Conservation (phyloP, 1,140 invertebrate genomes). For the Sycobia sp. region DNA sequence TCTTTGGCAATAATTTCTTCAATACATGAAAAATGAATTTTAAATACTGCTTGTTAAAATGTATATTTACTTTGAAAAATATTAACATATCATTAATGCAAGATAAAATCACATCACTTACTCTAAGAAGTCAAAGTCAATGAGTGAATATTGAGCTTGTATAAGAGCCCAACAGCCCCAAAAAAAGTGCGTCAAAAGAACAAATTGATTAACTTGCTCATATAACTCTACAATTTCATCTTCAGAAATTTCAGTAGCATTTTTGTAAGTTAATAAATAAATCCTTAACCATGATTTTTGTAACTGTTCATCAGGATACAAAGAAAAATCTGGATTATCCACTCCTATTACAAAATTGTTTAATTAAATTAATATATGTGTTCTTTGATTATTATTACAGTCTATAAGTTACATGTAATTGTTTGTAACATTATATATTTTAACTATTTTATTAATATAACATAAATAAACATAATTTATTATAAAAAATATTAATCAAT, state of each 20-base stretch:
- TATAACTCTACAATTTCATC: slow-evolving; percentile 74
- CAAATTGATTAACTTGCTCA: slow-evolving; percentile 79
- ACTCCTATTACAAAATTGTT: slow-evolving; percentile 63
- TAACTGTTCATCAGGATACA: slow-evolving; percentile 81
- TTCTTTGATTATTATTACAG: neutral
- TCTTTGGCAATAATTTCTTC: slow-evolving; percentile 9
- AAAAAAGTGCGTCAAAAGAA: slow-evolving; percentile 82
- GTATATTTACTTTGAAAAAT: too few relatives aligned
- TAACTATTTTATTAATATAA: neutral
- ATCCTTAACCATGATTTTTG: slow-evolving; percentile 81
- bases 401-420: neutral
- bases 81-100: too few relatives aligned
- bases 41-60: slow-evolving; percentile 7
- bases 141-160: slow-evolving; percentile 86
- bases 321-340: slow-evolving; percentile 74
- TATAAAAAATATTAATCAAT: neutral
- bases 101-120: too few relatives aligned
- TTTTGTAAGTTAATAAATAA: slow-evolving; percentile 73
- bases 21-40: too few relatives aligned
- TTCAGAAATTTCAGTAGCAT: slow-evolving; percentile 59
- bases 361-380: neutral
- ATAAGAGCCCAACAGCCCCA: slow-evolving; percentile 94
- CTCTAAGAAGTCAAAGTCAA: slow-evolving; percentile 93
- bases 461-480: neutral
- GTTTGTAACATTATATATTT: too few relatives aligned